Base-by-base conservation (phyloP, 2,888 invertebrate genomes). In the Leptopterna dolabrata region DNA sequence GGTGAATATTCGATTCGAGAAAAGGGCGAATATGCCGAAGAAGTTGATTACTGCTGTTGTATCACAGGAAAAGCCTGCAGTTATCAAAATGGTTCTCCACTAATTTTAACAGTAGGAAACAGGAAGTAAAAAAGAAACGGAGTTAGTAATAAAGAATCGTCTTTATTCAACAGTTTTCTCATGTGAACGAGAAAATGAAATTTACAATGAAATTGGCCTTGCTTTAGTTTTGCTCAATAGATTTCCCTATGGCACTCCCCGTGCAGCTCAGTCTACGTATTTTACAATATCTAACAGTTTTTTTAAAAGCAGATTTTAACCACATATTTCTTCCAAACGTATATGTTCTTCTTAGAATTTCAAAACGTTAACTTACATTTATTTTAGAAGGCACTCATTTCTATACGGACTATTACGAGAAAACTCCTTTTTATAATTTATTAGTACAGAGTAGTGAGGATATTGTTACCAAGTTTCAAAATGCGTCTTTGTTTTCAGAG, bases 101-200 rank as follows among this genome's bases (percentile, higher is more conserved):
- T n/a, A n/a, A n/a, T n/a, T n/a, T n/a, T n/a, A n/a, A n/a, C n/a
- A n/a, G n/a, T n/a, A n/a, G n/a, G n/a, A n/a, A n/a, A n/a, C n/a
- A 4, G 36, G 36, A 36, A 7, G 36, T 36, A 4, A 36, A 93
- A 36, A 36, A 36, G 4, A 36, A 36, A 36, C 36, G 7, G 36
- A 36, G 36, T 51, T 63, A 63, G 63, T 27, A 63, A 63, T 63
- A 63, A 63, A n/a, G 63, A 63, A 63, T 63, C 63, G 63, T 63
- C 63, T 63, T 63, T 63, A 63, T 63, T 63, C 13, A 63, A 63
- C 63, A 63, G 63, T 63, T 63, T 92, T 90, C 94, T 94, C 94
- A 94, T 93, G 94, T 94, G 94, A 92, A 71, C 6, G 16, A 30
- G 41, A 73, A 36, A 73, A 30, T 36, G 1, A 19, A 73, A 73